These are phyloP conservation scores for Actenoides hombroni DNA, from an alignment of 2,113 vertebrate genomes.

Conservation along the genomic window DNA sequence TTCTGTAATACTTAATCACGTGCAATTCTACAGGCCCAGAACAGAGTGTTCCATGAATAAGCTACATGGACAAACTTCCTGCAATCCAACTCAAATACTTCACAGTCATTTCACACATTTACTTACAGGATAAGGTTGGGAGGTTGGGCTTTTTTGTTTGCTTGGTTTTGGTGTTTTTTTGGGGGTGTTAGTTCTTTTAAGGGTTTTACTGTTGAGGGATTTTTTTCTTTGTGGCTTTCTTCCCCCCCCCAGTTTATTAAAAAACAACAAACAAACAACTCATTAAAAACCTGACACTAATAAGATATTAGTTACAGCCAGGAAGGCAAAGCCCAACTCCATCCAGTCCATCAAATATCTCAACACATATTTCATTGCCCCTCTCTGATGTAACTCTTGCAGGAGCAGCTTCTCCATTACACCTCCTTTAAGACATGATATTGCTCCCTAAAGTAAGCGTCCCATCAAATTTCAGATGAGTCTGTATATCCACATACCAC, in stretches of 20 bases:
- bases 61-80: not conserved
- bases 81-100: not conserved
- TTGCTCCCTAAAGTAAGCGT: accelerated
- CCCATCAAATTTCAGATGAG: not conserved
- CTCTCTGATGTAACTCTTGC: no score
- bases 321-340: not conserved
- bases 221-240: no score
- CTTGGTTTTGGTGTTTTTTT: not conserved
- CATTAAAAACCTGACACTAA: not conserved
- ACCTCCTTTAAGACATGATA: not conserved
- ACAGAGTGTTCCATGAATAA: accelerated
- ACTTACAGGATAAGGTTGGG: not conserved
- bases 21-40: not conserved
- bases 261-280: not conserved
- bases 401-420: not conserved
- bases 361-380: accelerated
- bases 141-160: not conserved
- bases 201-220: accelerated
- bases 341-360: not conserved
- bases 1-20: not conserved
- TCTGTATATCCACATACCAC: accelerated
- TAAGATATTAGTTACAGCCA: not conserved
- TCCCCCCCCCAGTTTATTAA: no score
- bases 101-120: not conserved
- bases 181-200: not conserved